Conservation (phyloP, 2,797 vertebrate species). For the Xenentodon cancila region DNA sequence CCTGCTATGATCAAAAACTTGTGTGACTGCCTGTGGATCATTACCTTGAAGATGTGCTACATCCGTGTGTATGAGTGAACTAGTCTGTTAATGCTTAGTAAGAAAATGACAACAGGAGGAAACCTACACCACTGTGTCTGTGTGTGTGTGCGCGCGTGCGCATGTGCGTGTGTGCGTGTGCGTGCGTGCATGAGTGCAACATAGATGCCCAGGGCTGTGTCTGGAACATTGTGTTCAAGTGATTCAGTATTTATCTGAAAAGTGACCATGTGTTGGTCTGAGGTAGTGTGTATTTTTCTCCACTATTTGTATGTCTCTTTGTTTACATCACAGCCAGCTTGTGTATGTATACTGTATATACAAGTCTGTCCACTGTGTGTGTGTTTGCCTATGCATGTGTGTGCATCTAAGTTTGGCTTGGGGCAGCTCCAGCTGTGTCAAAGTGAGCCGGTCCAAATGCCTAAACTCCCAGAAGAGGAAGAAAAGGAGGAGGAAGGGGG, state of each 20-base stretch:
- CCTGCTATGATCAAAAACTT: constrained; percentile 42
- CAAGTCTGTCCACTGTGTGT: constrained; percentile 59
- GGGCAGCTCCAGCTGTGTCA: constrained; percentile 87
- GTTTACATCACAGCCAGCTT: constrained; percentile 72
- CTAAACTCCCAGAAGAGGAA: constrained; percentile 84
- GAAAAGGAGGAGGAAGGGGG: constrained; percentile 69
- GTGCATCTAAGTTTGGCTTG: constrained; percentile 82
- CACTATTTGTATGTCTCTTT: constrained; percentile 71
- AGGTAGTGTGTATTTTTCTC: constrained; percentile 69
- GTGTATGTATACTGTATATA: constrained; percentile 74
- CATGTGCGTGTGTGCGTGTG: constrained; percentile 38
- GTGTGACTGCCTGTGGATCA: constrained; percentile 24
- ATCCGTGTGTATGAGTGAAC: constrained; percentile 29
- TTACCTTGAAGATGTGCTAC: constrained; percentile 47
- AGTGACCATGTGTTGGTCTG: constrained; percentile 60
- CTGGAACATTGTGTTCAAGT: constrained; percentile 66
- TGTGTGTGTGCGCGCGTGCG: constrained; percentile 16
- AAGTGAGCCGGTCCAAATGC: constrained; percentile 86
- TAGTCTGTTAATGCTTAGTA: constrained; percentile 43
- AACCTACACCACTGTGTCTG: constrained; percentile 39
- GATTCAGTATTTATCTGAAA: constrained; percentile 66
- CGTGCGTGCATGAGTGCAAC: constrained; percentile 34
- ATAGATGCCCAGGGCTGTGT: constrained; percentile 59
- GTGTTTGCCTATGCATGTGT: constrained; percentile 33
- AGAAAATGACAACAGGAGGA: constrained; percentile 37